Evolutionary conservation across 2,888 invertebrate species (phyloP).

Genomic region (Synanthedon vespiformis): DNA sequence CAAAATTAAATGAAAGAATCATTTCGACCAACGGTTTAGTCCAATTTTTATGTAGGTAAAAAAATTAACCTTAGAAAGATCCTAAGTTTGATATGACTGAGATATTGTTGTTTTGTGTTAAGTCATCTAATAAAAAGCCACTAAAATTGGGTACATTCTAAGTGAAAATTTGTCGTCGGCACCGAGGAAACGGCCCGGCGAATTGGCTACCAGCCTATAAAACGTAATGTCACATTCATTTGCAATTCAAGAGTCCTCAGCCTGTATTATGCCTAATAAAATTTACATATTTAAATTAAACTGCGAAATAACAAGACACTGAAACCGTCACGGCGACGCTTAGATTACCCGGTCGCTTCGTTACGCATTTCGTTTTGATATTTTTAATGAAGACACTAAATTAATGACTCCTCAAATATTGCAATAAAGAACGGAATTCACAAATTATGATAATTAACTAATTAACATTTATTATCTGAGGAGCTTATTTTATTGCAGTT

Average conservation of each 20-base stretch:
- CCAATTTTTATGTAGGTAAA: neutral
- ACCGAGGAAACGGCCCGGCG: conserved; percentile 53
- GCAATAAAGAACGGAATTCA: neutral
- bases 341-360: conserved; percentile 38
- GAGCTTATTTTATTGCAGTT: too few relatives aligned
- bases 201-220: conserved; percentile 69
- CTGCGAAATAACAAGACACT: conserved; percentile 66
- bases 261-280: conserved; percentile 69
- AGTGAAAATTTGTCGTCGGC: conserved; percentile 62
- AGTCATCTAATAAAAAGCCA: conserved; percentile 33
- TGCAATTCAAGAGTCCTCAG: conserved; percentile 68
- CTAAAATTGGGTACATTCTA: conserved; percentile 42
- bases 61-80: neutral
- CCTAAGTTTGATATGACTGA: neutral
- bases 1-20: too few relatives aligned
- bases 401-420: neutral
- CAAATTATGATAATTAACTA: too few relatives aligned
- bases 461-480: too few relatives aligned
- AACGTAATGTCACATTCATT: conserved; percentile 68
- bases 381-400: conserved; percentile 4
- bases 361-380: conserved; percentile 17
- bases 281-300: conserved; percentile 72
- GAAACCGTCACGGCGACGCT: conserved; percentile 43
- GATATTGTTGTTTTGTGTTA: conserved; percentile 12
- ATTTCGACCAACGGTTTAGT: neutral